phyloP scores from a whole-genome alignment of 2,888 invertebrate genomes.

The Portevinia maculata region DNA sequence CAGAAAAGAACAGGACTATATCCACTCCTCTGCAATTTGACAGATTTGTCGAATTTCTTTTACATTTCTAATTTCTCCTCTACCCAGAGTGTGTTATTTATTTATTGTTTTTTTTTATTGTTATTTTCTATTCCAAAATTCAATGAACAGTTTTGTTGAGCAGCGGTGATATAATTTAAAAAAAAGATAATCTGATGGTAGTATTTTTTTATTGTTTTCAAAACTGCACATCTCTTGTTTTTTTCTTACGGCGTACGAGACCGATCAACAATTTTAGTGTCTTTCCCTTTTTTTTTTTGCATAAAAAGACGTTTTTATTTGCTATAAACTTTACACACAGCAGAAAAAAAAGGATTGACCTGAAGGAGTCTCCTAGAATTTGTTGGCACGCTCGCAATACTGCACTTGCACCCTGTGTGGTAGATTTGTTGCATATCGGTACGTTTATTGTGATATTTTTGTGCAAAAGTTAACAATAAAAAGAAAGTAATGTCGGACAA shows the following conservation, averaged over 20 bases:
- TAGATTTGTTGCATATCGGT: slow-evolving; percentile 1
- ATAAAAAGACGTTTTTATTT: background rate
- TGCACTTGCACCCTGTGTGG: slow-evolving; percentile 17
- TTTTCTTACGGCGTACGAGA: too few relatives aligned
- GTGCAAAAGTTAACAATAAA: background rate
- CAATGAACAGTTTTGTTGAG: background rate
- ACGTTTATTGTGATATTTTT: background rate
- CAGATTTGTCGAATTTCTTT: slow-evolving; percentile 8
- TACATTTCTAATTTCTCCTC: background rate
- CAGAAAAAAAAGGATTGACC: slow-evolving; percentile 4
- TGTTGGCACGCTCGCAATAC: background rate
- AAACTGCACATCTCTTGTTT: background rate
- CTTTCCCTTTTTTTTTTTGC: background rate
- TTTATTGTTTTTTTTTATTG: slow-evolving; percentile 4
- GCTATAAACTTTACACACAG: background rate
- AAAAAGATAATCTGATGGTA: background rate
- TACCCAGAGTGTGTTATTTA: background rate
- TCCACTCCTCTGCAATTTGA: slow-evolving; percentile 7
- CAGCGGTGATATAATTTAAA: background rate
- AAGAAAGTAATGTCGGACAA: background rate
- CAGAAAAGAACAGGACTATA: background rate
- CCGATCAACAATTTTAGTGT: background rate
- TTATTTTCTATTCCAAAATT: background rate
- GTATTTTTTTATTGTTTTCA: background rate
- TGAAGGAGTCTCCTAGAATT: background rate